These are phyloP conservation scores for Rosalia funebris DNA, from an alignment of 2,888 invertebrate species.

Conservation along the genomic window DNA sequence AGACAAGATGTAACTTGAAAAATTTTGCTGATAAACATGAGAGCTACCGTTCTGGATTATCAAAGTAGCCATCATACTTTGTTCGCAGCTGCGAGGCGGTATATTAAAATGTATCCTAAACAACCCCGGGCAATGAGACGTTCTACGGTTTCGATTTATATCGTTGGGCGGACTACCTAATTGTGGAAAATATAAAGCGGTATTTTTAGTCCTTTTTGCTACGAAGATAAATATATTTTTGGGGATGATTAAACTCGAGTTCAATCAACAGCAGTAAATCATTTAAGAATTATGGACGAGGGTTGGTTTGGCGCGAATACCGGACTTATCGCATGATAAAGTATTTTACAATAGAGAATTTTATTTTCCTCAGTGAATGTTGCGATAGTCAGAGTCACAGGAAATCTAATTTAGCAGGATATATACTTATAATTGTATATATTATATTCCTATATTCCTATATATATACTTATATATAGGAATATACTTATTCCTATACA, in stretches of 20 bases:
- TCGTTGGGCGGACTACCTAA: slow-evolving; percentile 8
- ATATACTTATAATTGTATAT: too few relatives aligned
- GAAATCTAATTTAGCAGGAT: too few relatives aligned
- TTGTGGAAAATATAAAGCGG: slow-evolving; percentile 11
- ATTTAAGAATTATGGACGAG: slow-evolving; percentile 4
- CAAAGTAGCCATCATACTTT: slow-evolving; percentile 13
- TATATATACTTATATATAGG: too few relatives aligned
- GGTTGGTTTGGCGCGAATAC: not conserved
- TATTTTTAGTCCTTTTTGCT: slow-evolving; percentile 14
- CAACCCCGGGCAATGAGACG: slow-evolving; percentile 7
- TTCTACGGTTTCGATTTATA: slow-evolving; percentile 17
- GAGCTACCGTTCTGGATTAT: slow-evolving; percentile 14
- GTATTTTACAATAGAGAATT: not conserved
- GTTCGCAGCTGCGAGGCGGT: slow-evolving; percentile 6
- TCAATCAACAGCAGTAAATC: slow-evolving; percentile 8
- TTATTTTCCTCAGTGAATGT: too few relatives aligned
- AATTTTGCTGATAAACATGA: slow-evolving; percentile 14
- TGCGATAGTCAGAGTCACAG: too few relatives aligned
- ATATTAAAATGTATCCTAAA: slow-evolving; percentile 22
- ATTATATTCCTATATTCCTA: too few relatives aligned
- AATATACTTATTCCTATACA: too few relatives aligned
- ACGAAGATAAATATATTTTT: slow-evolving; percentile 19
- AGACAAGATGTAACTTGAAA: slow-evolving; percentile 17
- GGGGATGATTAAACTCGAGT: slow-evolving; percentile 9
- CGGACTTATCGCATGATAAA: not conserved